A percentile compares a stretch with the other conserved stretches of the same genome.
phyloP scores from a whole-genome alignment of 2,888 invertebrate genomes.

The Scaptomyza reducta region DNA sequence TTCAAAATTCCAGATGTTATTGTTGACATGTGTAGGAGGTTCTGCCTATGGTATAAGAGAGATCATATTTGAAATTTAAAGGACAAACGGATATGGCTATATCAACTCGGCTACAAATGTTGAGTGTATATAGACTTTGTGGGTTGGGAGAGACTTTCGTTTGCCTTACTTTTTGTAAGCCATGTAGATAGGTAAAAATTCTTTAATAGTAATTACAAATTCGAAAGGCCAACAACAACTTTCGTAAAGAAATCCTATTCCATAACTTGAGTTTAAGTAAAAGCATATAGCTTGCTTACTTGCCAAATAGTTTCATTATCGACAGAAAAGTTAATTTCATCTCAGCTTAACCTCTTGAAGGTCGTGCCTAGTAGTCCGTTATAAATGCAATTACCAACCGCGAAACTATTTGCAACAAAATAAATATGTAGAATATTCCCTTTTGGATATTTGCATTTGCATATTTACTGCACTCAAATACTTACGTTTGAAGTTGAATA shows the following conservation, averaged over 20 bases:
- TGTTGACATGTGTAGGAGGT: too few species aligned
- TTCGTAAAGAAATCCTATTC: not conserved
- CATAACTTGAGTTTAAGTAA: not conserved
- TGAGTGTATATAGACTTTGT: too few species aligned
- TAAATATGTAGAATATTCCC: not conserved
- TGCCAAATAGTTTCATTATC: conserved; percentile 1
- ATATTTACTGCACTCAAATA: conserved; percentile 15
- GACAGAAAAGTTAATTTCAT: not conserved
- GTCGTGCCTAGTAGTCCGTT: not conserved
- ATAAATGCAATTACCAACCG: conserved; percentile 8
- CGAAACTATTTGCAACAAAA: not conserved
- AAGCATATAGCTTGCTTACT: not conserved
- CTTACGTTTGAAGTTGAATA: conserved; percentile 11
- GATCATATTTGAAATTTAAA: too few species aligned
- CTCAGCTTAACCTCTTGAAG: conserved; percentile 7
- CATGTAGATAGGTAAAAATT: too few species aligned
- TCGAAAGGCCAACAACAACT: too few species aligned
- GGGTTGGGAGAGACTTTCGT: too few species aligned
- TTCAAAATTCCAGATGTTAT: too few species aligned
- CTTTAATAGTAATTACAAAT: too few species aligned
- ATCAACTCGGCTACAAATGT: too few species aligned
- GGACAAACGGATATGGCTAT: too few species aligned
- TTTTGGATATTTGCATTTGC: conserved; percentile 13
- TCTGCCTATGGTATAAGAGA: too few species aligned
- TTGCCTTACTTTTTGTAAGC: too few species aligned